Evolutionary conservation across 2,797 vertebrate species (phyloP).

Genomic region (Bradypodion pumilum): DNA sequence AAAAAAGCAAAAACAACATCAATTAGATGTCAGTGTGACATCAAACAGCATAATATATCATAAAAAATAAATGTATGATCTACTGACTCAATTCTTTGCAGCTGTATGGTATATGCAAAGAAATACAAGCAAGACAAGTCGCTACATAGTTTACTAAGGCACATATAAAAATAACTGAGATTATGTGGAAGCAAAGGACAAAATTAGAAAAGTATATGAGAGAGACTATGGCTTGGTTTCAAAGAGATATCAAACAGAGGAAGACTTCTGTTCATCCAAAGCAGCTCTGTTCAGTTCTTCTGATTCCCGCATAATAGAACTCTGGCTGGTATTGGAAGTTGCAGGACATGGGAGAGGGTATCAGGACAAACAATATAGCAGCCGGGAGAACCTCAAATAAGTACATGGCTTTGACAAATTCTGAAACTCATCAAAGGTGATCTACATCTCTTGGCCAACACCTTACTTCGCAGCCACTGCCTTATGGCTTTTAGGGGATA

Average conservation of each 20-base stretch:
- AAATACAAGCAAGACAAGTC: constrained; percentile 65
- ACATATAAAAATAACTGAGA: constrained; percentile 60
- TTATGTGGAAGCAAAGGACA: constrained; percentile 51
- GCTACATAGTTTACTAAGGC: constrained; percentile 43
- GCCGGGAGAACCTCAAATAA: no score
- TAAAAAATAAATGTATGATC: constrained; percentile 71
- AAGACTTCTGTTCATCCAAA: neutral
- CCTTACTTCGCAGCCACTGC: no score
- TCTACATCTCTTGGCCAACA: no score
- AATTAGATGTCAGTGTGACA: constrained; percentile 74
- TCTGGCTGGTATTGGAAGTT: no score
- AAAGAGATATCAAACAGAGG: neutral
- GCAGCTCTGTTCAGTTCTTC: neutral
- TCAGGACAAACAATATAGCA: no score
- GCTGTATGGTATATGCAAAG: constrained; percentile 66
- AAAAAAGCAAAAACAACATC: constrained; percentile 69
- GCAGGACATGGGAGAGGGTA: no score
- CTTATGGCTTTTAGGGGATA: no score
- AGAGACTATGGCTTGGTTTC: neutral
- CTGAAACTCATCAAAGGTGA: no score
- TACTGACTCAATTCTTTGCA: constrained; percentile 70
- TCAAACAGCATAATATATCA: constrained; percentile 75
- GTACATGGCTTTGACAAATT: no score
- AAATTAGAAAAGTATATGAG: neutral
- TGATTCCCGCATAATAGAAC: neutral